Base-by-base conservation (phyloP, 2,797 vertebrate genomes). In the Mormyrus proboscirostris region DNA sequence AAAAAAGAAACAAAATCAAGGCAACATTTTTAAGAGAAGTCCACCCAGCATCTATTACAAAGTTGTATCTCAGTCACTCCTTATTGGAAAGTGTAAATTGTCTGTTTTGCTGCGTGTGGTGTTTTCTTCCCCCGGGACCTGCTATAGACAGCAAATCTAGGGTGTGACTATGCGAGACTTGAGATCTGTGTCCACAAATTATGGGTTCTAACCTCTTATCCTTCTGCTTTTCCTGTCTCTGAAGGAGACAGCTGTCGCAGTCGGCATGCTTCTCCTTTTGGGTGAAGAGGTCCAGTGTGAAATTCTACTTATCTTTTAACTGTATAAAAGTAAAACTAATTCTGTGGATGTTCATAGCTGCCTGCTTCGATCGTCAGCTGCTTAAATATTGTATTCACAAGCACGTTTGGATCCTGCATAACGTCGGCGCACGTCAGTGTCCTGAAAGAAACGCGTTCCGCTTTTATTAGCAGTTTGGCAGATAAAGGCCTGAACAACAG, bases 181-280 rank as follows among this genome's bases (percentile, higher is more conserved):
- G 89, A 88, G 50, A 55, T 90, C 87, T 82, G 41, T 83, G 79
- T 73, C 89, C 89, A 87, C 73, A 88, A 90, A 90, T 90, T 90
- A 90, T n/a, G 86, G 53, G 49, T 83, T 82, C 49, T 88, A 51
- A 83, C 79, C 73, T 83, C 33, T 14, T 51, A 55, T 41, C 33
- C n/a, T 49, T 76, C 49, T 47, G 65, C 41, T 55, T 79, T 76
- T 90, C 33, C 87, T 76, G 33, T 83, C 38, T 69, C 53, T 47
- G 7, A 22, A 79, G 59, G 29, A 90, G 53, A 62, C 59, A 16
- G 29, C 50, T 86, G 65, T 79, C 22, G 25, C 50, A 51, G 49
- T 85, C 53, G 1, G 3, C 19, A 88, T n/a, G 47, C 47, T 79
- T 79, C 73, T 83, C 53, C 19, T 41, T 47, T 53, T 22, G 10